These are phyloP conservation scores for Tetramorium bicarinatum DNA, from an alignment of 2,888 invertebrate species.

Conservation along the genomic window DNA sequence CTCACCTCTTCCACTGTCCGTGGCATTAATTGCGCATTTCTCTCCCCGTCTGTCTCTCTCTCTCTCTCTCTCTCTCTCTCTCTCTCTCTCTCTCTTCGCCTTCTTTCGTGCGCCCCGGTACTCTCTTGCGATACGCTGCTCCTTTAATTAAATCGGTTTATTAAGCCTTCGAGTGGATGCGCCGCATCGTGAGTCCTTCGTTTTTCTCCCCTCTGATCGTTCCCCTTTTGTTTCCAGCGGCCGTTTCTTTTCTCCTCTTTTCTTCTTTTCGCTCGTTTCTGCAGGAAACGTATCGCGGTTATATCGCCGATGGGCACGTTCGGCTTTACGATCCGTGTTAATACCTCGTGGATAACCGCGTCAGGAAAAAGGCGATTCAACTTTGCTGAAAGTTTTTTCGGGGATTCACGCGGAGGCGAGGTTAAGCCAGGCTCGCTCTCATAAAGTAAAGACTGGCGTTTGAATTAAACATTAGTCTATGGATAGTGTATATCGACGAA, in stretches of 20 bases:
- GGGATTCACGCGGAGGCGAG: conserved; percentile 66
- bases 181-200: conserved; percentile 68
- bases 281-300: conserved; percentile 71
- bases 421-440: conserved; percentile 73
- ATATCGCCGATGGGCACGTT: conserved; percentile 75
- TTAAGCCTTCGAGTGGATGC: conserved; percentile 79
- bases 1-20: conserved; percentile 66
- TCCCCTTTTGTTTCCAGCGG: conserved; percentile 52
- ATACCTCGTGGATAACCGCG: conserved; percentile 77
- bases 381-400: conserved; percentile 74
- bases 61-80: conserved; percentile 2
- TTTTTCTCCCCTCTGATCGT: conserved; percentile 44
- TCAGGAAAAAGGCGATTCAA: conserved; percentile 69
- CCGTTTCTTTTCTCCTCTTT: conserved; percentile 35
- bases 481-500: conserved; percentile 46
- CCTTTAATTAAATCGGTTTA: conserved; percentile 82
- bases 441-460: conserved; percentile 75
- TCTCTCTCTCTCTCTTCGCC: conserved; percentile 18
- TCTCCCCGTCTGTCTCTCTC: conserved; percentile 9
- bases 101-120: conserved; percentile 53
- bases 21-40: conserved; percentile 61
- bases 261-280: conserved; percentile 49
- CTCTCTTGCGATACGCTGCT: conserved; percentile 69
- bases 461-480: conserved; percentile 75
- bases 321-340: conserved; percentile 77